Evolutionary conservation across 2,797 vertebrate species (phyloP).

Genomic region (Pseudochirops cupreus): DNA sequence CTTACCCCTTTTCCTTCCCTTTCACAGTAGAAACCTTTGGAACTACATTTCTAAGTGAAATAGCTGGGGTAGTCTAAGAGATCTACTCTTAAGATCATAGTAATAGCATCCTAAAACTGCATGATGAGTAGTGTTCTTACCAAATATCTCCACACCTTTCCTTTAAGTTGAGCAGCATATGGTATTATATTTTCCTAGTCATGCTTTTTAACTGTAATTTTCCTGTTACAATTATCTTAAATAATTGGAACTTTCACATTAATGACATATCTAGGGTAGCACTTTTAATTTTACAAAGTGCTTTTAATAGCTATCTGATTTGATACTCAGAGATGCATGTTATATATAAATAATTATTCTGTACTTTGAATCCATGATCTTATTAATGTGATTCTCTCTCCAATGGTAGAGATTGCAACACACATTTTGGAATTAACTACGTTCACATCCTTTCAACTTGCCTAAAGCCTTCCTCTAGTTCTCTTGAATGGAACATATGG

Average conservation of each 20-base stretch:
- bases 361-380: not conserved
- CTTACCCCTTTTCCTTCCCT: not conserved
- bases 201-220: not conserved
- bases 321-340: not conserved
- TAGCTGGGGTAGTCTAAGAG: not conserved
- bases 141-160: not conserved
- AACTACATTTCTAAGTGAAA: not conserved
- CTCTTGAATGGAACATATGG: not conserved
- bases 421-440: not conserved
- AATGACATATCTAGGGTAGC: not conserved
- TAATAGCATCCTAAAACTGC: not conserved
- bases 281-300: not conserved
- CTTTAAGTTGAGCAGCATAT: not conserved
- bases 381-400: not conserved
- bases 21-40: not conserved
- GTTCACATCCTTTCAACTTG: not conserved
- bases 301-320: not conserved
- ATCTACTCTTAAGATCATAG: not conserved
- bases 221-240: not conserved
- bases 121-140: not conserved
- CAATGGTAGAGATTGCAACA: not conserved
- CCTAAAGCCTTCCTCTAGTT: not conserved
- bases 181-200: not conserved
- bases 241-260: not conserved
- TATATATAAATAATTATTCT: not conserved